These are phyloP conservation scores for Bambusicola thoracicus DNA, from an alignment of 2,113 vertebrate species.

Conservation along the genomic window DNA sequence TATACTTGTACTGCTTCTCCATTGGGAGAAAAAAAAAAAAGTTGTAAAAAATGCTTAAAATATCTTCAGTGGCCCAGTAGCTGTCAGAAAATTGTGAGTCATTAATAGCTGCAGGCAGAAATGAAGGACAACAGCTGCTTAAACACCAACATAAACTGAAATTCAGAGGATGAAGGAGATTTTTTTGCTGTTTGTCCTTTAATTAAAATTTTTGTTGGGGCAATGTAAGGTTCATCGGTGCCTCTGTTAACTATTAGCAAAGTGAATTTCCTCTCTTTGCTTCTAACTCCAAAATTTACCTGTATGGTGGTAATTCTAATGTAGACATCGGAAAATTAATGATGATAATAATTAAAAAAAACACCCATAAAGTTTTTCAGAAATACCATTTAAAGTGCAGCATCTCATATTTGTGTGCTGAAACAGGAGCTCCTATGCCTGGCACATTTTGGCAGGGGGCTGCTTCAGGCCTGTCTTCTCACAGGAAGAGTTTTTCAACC, in stretches of 20 bases:
- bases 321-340: not conserved
- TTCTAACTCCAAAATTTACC: not conserved
- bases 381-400: not conserved
- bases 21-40: constrained; percentile 1
- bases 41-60: constrained; percentile 47
- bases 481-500: not conserved
- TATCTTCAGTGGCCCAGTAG: constrained; percentile 52
- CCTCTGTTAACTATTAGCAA: not conserved
- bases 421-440: not conserved
- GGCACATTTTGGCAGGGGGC: not conserved
- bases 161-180: not conserved
- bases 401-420: not conserved
- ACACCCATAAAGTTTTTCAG: not conserved
- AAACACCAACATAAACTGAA: not conserved
- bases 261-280: not conserved
- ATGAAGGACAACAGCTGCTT: constrained; percentile 41
- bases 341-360: not conserved
- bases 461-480: not conserved
- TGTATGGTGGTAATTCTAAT: not conserved
- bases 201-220: not conserved
- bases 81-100: constrained; percentile 59
- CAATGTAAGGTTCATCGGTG: not conserved
- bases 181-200: not conserved
- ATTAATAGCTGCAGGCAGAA: constrained; percentile 46
- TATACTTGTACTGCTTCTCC: constrained; percentile 43